A percentile compares a stretch with the other conserved stretches of the same genome.
These are phyloP conservation scores for Tenebrio molitor DNA, from an alignment of 1,140 invertebrate species.

Conservation along the genomic window DNA sequence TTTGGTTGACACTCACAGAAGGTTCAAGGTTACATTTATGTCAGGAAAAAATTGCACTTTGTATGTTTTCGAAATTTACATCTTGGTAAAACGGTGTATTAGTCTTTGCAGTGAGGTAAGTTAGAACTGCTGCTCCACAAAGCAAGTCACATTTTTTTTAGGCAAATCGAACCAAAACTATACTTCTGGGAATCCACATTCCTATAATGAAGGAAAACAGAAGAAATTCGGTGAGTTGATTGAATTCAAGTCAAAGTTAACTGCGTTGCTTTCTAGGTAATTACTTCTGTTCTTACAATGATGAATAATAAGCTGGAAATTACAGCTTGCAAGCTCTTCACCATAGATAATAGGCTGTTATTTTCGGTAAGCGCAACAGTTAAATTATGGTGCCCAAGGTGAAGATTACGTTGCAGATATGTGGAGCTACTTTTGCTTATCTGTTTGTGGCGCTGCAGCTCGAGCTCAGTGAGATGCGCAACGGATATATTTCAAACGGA, in stretches of 20 bases:
- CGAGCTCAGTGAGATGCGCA: too few relatives aligned
- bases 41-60: background rate
- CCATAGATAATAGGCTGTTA: too few relatives aligned
- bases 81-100: background rate
- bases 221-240: conserved; percentile 12
- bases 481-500: too few relatives aligned
- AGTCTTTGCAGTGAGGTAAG: background rate
- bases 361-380: too few relatives aligned
- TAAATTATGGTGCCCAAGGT: too few relatives aligned
- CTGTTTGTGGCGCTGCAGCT: too few relatives aligned
- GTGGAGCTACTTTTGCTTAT: too few relatives aligned
- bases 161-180: conserved; percentile 5
- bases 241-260: background rate
- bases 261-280: background rate
- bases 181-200: conserved; percentile 4
- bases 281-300: background rate
- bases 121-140: too few relatives aligned
- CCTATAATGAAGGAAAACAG: background rate
- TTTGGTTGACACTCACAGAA: too few relatives aligned
- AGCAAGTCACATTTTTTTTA: too few relatives aligned
- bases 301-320: background rate
- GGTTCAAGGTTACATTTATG: too few relatives aligned
- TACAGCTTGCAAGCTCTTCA: background rate
- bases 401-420: too few relatives aligned
- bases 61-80: background rate